Evolutionary conservation across 2,888 invertebrate species (phyloP), one percentile per base, ranked within the genome.

Genomic region (Xestoiulus laeticollis): DNA sequence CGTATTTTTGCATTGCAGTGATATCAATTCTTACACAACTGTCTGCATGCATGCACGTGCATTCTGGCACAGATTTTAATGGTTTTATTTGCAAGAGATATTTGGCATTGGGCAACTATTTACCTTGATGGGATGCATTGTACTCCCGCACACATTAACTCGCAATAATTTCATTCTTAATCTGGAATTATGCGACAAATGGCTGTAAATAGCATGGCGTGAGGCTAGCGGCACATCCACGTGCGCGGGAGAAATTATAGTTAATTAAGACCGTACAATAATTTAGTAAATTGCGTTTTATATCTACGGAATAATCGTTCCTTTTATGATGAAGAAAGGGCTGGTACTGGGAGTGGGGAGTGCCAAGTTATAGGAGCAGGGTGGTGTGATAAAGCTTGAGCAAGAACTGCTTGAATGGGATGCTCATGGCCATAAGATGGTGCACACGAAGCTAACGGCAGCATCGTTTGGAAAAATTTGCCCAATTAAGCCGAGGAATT

Each of bases 401-500:
- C 53, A 53, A 53, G 53, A 53, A 53, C 16, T 19, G 19, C 53
- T 53, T 19, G 53, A 19, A 38, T 38, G 38, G 38, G 38, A 38
- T 38, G 38, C 53, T 53, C 53, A 19, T 53, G 4, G 53, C 53
- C 53, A 19, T 53, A 19, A 53, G 53, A 53, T 53, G 53, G 38
- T 38, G 38, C 38, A 38, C 38, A 38, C 3, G 38, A 3, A 38
- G 38, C 38, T 38, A 38, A 38, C 38, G 38, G 53, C 19, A 53
- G 19, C 53, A 19, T 53, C 53, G 53, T 53, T 53, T 16, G 53
- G 53, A 53, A 53, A 53, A 53, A 53, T 53, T 53, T 19, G 53
- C 53, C 53, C 53, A 53, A 53, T 53, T 53, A 53, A 53, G 53
- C 53, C 53, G 53, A 53, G 53, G 53, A 53, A 53, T 53, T 53